Base-by-base conservation (phyloP, 2,113 vertebrate genomes). In the Uria lomvia region DNA sequence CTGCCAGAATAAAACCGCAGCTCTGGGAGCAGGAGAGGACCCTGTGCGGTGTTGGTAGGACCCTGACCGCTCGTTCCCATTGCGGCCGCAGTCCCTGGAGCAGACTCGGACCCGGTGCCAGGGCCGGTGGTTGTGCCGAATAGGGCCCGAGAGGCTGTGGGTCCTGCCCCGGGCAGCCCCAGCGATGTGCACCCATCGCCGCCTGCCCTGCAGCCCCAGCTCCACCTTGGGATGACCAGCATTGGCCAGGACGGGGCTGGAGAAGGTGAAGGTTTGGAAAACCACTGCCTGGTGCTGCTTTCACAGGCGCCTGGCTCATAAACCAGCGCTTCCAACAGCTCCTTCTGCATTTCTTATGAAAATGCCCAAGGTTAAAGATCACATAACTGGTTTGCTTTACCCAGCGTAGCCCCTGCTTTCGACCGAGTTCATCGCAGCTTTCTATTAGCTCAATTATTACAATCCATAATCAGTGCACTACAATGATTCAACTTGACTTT, bases 401-500 rank as follows among this genome's bases (percentile, higher is more conserved):
- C 70, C 73, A 85, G 65, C 8, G 5, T 16, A 71, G 59, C 45
- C 23, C 68, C 53, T 26, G 20, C 72, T 94, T 80, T 93, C 4
- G 11, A 86, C 75, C 13, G 32, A 96, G 88, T 94, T 97, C 38
- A 66, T 80, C 67, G 30, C 65, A 65, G 95, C 89, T 95, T 96
- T 86, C 49, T 96, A 96, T 82, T 95, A 97, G 96, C 91, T 97
- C 78, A 56, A 94, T 94, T 95, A 94, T 96, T 97, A 91, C 59
- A 94, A 98, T 96, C 96, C 96, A 79, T 93, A 97, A 96, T 96
- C 88, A 87, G 93, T 97, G 90, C 66, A 85, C 91, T 96, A 96
- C 97, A 97, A 97, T 97, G 92, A 96, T 97, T 97, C 97, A 91
- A 97, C 96, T 97, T 98, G 97, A 98, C 98, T 98, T 98, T 97